Conservation (phyloP, 2,888 invertebrate species). For the Drosophila crucigera region DNA sequence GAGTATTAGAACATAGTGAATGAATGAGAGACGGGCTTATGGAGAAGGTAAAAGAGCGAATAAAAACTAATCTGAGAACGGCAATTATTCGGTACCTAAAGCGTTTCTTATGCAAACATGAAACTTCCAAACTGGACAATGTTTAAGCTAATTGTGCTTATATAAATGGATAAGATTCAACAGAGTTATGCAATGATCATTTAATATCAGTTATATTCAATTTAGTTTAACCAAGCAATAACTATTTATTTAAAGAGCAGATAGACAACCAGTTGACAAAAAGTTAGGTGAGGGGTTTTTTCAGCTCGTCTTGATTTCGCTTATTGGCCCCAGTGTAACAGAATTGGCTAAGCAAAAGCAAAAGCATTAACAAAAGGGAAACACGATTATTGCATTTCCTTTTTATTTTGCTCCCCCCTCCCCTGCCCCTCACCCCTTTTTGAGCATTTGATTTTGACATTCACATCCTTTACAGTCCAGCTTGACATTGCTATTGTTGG, state of each 20-base stretch:
- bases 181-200: not conserved
- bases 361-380: conserved; percentile 22
- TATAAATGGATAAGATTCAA: no score
- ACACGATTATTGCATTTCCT: conserved; percentile 24
- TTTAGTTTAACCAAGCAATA: not conserved
- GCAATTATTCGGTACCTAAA: not conserved
- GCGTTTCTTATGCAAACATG: no score
- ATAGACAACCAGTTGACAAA: conserved; percentile 6
- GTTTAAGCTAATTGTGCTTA: not conserved
- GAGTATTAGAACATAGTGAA: conserved; percentile 5
- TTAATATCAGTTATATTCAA: not conserved
- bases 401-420: not conserved
- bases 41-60: conserved; percentile 28
- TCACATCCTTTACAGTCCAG: conserved; percentile 3
- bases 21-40: conserved; percentile 15
- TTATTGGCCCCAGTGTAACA: conserved; percentile 22
- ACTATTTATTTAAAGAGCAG: not conserved
- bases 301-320: conserved; percentile 1
- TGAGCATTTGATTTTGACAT: conserved; percentile 8
- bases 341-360: conserved; percentile 26
- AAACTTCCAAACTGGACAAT: no score
- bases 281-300: not conserved
- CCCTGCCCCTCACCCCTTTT: not conserved
- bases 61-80: not conserved
- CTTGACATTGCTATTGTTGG: conserved; percentile 31